phyloP scores from a whole-genome alignment of 2,888 invertebrate species.

The Eledona agricola region DNA sequence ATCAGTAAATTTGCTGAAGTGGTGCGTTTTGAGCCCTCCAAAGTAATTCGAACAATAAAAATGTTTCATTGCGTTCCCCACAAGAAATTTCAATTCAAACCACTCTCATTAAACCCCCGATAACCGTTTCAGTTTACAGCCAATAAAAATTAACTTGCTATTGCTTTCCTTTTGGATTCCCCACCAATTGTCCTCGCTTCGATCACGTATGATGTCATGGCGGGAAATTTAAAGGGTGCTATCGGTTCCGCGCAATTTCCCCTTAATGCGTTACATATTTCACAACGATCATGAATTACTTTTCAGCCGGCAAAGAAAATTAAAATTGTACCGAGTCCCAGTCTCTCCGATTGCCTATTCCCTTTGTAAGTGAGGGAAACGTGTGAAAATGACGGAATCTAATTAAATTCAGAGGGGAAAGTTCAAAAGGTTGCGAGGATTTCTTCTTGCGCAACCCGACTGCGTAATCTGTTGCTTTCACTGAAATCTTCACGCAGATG shows the following conservation, averaged over 20 bases:
- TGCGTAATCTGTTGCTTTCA: too few species aligned
- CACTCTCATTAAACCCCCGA: slow-evolving; percentile 6
- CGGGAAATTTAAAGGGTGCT: slow-evolving; percentile 27
- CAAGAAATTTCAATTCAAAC: slow-evolving; percentile 1
- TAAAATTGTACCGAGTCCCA: slow-evolving; percentile 7
- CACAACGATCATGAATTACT: slow-evolving; percentile 16
- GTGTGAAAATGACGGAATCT: slow-evolving; percentile 27
- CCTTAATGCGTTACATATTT: slow-evolving; percentile 30
- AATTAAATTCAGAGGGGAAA: slow-evolving; percentile 27
- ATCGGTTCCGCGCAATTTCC: slow-evolving; percentile 23
- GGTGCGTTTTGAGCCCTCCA: too few species aligned
- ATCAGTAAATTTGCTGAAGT: too few species aligned
- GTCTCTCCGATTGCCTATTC: slow-evolving; percentile 22
- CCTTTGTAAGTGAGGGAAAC: slow-evolving; percentile 19
- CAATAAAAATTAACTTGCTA: slow-evolving; percentile 17
- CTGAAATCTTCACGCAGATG: too few species aligned
- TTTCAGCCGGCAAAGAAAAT: slow-evolving; percentile 13
- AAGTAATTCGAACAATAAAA: too few species aligned
- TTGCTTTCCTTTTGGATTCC: too few species aligned
- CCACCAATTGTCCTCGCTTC: too few species aligned
- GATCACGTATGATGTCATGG: too few species aligned
- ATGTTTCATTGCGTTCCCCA: too few species aligned
- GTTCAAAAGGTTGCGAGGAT: slow-evolving; percentile 28
- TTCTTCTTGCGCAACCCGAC: slow-evolving; percentile 15
- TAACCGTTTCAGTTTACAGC: slow-evolving; percentile 15